Evolutionary conservation across 2,113 vertebrate species (phyloP), one percentile per base, ranked within the genome.

Genomic region (Australoheros scitulus): DNA sequence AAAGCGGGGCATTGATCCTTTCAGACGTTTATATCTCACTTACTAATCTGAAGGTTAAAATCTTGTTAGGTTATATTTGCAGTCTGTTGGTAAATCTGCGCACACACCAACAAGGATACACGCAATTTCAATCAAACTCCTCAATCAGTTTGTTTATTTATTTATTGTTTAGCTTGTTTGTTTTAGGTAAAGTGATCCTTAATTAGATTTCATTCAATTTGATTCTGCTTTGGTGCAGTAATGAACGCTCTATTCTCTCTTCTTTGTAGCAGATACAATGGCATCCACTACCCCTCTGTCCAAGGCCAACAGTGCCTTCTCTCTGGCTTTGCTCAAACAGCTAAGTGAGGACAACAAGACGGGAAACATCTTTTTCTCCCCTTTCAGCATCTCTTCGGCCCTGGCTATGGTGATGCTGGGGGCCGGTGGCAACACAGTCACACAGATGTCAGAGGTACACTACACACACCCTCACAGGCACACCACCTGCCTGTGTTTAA

Each of bases 391-490:
- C 83, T 95, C 97, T 34, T 91, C 95, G 15, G 95, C 97, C 11
- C 85, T 99, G 89, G 91, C 96, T 34, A 95, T 98, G 95, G 93
- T 98, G 75, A 95, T 95, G 43, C 56, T 97, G 82, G 97, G 97
- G 11, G 93, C 97, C 38, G 89, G 90, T 61, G 97, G 95, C 17
- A 95, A 97, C 79, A 97, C 97, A 1, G 94, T 95, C 11, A 20
- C 91, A 24, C 96, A 99, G 88, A 97, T 99, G 79, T 95, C 95
- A 52, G 93, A 97, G 97, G 97, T 98, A 92, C 24, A 58, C 29
- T 14, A 41, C 38, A 41, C 38, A 41, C 38, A 11, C 38, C 2
- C 34, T 36, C 10, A 38, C 61, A 20, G 4, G 11, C 50, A 52
- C 50, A 52, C 43, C 43, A 15, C 43, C 47, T 72, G 65, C 43